Evolutionary conservation across 2,888 invertebrate genomes (phyloP).

Genomic region (Tetragonula carbonaria): DNA sequence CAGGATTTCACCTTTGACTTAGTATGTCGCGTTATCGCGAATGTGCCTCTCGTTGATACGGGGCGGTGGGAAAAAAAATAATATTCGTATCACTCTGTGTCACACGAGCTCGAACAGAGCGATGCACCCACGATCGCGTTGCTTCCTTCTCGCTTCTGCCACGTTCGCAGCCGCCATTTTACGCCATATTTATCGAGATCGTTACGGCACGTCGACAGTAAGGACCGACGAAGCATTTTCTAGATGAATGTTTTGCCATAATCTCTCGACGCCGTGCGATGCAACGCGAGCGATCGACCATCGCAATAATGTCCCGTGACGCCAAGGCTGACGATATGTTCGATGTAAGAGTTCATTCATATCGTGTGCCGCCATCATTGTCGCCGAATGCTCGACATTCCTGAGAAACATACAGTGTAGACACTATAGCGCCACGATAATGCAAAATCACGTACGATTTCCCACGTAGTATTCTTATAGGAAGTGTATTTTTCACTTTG

Average conservation of each 20-base stretch:
- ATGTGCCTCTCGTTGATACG: neutral
- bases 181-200: constrained; percentile 17
- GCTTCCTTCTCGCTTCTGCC: neutral
- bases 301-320: constrained; percentile 15
- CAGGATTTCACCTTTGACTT: neutral
- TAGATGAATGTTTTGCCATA: constrained; percentile 17
- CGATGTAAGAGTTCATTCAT: neutral
- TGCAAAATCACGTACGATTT: neutral
- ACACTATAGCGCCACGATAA: neutral
- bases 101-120: constrained; percentile 1
- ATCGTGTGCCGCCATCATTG: neutral
- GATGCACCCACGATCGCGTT: neutral
- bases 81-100: neutral
- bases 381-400: neutral
- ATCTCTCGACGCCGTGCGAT: neutral
- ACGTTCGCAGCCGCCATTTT: neutral
- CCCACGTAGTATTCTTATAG: neutral
- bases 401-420: neutral
- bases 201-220: constrained; percentile 4
- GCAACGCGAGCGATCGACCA: constrained; percentile 12
- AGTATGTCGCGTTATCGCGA: neutral
- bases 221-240: constrained; percentile 17
- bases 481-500: too few species aligned
- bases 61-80: neutral
- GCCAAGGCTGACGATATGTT: constrained; percentile 4